Conservation (phyloP, 2,113 vertebrate genomes). For the Danio rerio region GRCz12tu NC_133194.1:14944001-14944500, state of each 20-base stretch:
- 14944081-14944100: slow-evolving; percentile 72
- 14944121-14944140: slow-evolving; percentile 79
- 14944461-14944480: background rate
- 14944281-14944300: slow-evolving; percentile 79
- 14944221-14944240: slow-evolving; percentile 75
- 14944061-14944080: slow-evolving; percentile 52
- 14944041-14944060: slow-evolving; percentile 24
- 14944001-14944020: slow-evolving; percentile 47
- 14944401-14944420: background rate
- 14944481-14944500: background rate
- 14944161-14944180: slow-evolving; percentile 81
- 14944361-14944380: slow-evolving; percentile 77
- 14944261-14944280: slow-evolving; percentile 76
- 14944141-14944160: slow-evolving; percentile 76
- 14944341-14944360: slow-evolving; percentile 63
- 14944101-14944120: slow-evolving; percentile 68
- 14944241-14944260: slow-evolving; percentile 73
- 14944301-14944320: slow-evolving; percentile 73
- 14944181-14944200: slow-evolving; percentile 81
- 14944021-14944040: slow-evolving; percentile 32
- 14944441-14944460: background rate
- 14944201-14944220: slow-evolving; percentile 78
- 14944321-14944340: slow-evolving; percentile 78
- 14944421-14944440: too few relatives aligned
- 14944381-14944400: slow-evolving; percentile 61